These are phyloP conservation scores for Geopemphigus sp. DNA, from an alignment of 1,140 invertebrate species.

Conservation along the genomic window DNA sequence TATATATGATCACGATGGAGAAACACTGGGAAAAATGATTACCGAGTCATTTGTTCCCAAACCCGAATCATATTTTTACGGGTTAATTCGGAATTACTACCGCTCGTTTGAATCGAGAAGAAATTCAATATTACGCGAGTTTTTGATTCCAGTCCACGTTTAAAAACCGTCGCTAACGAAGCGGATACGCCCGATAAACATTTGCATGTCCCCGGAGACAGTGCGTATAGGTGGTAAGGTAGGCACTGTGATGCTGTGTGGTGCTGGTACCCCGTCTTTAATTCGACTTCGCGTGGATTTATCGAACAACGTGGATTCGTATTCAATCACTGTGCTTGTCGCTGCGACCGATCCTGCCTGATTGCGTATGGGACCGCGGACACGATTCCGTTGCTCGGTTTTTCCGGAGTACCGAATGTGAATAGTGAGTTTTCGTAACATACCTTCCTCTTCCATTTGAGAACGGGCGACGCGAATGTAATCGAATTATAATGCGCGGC, in stretches of 20 bases:
- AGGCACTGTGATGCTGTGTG: no score
- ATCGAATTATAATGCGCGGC: constrained; percentile 5
- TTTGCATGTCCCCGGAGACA: not conserved
- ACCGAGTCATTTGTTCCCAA: not conserved
- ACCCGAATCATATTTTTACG: not conserved
- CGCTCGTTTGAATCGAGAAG: constrained; percentile 9
- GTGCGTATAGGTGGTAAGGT: no score
- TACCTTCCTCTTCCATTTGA: not conserved
- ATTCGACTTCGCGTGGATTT: constrained; percentile 3
- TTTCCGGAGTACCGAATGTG: not conserved
- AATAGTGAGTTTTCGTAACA: not conserved
- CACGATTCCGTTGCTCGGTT: not conserved
- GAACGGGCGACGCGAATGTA: not conserved
- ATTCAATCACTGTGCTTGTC: constrained; percentile 7
- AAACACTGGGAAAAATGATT: not conserved
- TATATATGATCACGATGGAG: not conserved
- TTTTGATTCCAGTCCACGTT: no score
- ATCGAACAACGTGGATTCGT: not conserved
- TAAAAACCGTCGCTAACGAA: constrained; percentile 13
- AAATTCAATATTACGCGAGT: not conserved
- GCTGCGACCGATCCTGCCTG: constrained; percentile 4
- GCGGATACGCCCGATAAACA: not conserved
- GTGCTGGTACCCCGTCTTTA: not conserved
- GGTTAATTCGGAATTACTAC: constrained; percentile 26
- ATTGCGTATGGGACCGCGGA: not conserved